A percentile compares a stretch with the other conserved stretches of the same genome.
Evolutionary conservation across 2,113 vertebrate genomes (phyloP).

Genomic region (Scomber japonicus): DNA sequence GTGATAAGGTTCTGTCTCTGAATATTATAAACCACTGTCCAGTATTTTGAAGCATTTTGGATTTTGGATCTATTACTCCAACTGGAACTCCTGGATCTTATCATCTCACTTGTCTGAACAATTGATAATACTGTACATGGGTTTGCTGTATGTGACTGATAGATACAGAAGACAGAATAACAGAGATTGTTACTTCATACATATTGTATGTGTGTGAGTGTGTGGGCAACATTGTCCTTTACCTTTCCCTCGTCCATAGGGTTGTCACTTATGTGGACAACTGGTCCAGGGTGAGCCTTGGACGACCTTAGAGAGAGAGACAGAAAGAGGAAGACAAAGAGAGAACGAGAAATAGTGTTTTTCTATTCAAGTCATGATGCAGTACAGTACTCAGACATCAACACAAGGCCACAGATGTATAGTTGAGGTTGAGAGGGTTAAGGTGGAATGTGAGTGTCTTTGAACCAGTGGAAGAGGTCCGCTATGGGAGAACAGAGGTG

Average conservation of each 20-base stretch:
- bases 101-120: no score
- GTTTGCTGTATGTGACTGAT: no score
- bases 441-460: conserved; percentile 32
- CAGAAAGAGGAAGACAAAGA: conserved; percentile 40
- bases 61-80: no score
- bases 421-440: background rate
- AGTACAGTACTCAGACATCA: background rate
- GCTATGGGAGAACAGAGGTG: conserved; percentile 43
- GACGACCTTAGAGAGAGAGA: conserved; percentile 89
- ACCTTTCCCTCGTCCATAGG: conserved; percentile 95
- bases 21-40: no score
- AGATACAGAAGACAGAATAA: no score
- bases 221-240: conserved; percentile 4
- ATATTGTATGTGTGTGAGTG: no score
- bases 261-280: conserved; percentile 99
- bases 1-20: no score
- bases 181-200: no score
- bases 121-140: no score
- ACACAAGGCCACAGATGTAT: background rate
- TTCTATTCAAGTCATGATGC: background rate
- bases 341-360: conserved; percentile 14
- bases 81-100: no score
- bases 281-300: conserved; percentile 97
- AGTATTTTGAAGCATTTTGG: no score
- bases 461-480: conserved; percentile 43